These are phyloP conservation scores for Sicus ferrugineus DNA, from an alignment of 2,888 invertebrate genomes.

Conservation along the genomic window DNA sequence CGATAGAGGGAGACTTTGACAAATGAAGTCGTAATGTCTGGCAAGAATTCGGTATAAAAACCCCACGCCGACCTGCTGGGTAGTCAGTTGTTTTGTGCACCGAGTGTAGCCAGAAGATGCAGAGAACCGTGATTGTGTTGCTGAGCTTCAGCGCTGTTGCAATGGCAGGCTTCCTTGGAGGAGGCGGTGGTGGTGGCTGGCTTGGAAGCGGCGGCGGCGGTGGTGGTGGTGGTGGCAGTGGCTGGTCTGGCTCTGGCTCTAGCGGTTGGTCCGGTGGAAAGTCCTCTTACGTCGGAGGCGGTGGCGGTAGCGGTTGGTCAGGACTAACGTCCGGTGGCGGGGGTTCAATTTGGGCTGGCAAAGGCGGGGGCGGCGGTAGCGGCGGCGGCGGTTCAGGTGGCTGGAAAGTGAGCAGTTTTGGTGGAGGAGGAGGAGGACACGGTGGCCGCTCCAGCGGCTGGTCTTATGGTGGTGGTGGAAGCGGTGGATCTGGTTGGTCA, in stretches of 20 bases:
- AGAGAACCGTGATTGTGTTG: constrained; percentile 41
- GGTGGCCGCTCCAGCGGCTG: constrained; percentile 40
- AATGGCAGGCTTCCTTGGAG: constrained; percentile 44
- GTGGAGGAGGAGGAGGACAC: constrained; percentile 39
- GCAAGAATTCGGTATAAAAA: constrained; percentile 45
- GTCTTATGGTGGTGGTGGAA: constrained; percentile 35
- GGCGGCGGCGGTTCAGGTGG: constrained; percentile 31
- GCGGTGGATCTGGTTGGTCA: constrained; percentile 41
- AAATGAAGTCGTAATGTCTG: constrained; percentile 18
- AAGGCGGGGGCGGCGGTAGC: constrained; percentile 27
- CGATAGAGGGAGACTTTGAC: constrained; percentile 28
- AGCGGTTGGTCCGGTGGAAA: constrained; percentile 46
- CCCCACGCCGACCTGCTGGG: constrained; percentile 36
- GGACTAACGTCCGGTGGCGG: constrained; percentile 33
- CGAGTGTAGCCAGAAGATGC: constrained; percentile 39
- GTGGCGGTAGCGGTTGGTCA: constrained; percentile 46
- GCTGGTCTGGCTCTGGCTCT: constrained; percentile 42
- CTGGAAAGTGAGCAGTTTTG: background rate
- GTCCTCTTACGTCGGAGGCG: too few species aligned
- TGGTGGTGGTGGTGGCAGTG: constrained; percentile 43
- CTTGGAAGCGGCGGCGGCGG: constrained; percentile 41
- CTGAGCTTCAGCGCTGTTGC: constrained; percentile 41
- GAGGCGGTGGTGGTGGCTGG: constrained; percentile 44
- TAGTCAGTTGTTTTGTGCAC: constrained; percentile 41
- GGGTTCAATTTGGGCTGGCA: constrained; percentile 26